phyloP scores from a whole-genome alignment of 1,140 invertebrate species.

The Chlorops oryzae region DNA sequence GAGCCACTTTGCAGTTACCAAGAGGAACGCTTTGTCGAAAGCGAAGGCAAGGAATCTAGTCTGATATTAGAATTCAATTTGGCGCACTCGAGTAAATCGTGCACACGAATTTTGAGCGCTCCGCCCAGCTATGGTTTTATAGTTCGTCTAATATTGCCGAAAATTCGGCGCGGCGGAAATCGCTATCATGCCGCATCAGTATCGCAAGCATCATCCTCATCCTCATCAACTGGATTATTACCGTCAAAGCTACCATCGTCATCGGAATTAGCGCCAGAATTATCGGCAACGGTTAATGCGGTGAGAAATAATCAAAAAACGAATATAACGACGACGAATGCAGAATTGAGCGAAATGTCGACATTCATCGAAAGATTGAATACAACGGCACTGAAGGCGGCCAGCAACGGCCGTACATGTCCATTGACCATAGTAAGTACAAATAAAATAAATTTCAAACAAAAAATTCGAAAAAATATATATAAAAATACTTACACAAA shows the following conservation, averaged over 20 bases:
- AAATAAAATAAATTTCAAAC: not conserved
- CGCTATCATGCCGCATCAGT: not conserved
- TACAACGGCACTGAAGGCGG: conserved; percentile 12
- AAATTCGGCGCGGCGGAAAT: conserved; percentile 18
- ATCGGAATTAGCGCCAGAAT: no score
- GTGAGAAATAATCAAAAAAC: not conserved
- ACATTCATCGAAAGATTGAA: conserved; percentile 22
- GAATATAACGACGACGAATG: not conserved
- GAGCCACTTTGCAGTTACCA: conserved; percentile 39
- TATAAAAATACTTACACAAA: not conserved
- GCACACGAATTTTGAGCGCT: conserved; percentile 37
- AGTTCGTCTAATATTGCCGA: conserved; percentile 41
- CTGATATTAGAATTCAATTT: conserved; percentile 42
- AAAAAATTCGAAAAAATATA: not conserved
- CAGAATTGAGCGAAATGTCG: conserved; percentile 15
- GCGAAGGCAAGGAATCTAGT: conserved; percentile 44
- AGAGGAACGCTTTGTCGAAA: conserved; percentile 43
- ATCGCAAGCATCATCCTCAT: not conserved
- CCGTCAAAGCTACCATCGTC: not conserved
- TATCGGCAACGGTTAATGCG: not conserved
- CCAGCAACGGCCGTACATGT: conserved; percentile 27
- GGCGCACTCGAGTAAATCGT: conserved; percentile 22
- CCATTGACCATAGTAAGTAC: conserved; percentile 44
- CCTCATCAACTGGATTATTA: not conserved
- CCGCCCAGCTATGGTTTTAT: conserved; percentile 41